Conservation (phyloP, 2,797 vertebrate species). For the Tarsius wallacei region DNA sequence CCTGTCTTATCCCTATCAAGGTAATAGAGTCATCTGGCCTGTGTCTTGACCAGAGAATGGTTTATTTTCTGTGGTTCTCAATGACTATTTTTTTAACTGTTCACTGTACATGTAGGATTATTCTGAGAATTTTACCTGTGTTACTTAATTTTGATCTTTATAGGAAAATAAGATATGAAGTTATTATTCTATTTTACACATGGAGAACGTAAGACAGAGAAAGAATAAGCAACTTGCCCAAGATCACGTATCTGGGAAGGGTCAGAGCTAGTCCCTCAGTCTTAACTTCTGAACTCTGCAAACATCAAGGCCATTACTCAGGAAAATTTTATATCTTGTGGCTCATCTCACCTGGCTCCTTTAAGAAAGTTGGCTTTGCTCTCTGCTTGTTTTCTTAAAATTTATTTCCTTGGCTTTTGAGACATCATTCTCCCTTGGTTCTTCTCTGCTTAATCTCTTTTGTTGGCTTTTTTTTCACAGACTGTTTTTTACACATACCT, state of each 20-base stretch:
- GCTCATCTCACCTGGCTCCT: not conserved
- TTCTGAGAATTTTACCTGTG: not conserved
- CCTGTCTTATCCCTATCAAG: not conserved
- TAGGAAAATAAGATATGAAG: not conserved
- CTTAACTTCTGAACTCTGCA: not conserved
- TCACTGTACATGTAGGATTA: not conserved
- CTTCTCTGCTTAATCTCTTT: not conserved
- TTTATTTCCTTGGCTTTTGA: not conserved
- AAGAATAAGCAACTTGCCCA: not conserved
- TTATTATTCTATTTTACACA: constrained; percentile 1
- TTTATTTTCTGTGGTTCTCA: not conserved
- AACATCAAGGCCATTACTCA: too few relatives aligned
- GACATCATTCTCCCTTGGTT: not conserved
- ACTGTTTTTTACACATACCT: not conserved
- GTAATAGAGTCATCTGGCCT: not conserved
- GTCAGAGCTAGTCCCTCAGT: not conserved
- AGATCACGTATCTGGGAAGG: not conserved
- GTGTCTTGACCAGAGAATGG: not conserved
- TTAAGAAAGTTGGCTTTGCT: not conserved
- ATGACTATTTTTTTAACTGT: not conserved
- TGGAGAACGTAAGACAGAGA: not conserved
- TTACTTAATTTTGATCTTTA: not conserved
- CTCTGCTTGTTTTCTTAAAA: not conserved
- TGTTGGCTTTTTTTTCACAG: not conserved
- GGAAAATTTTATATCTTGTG: not conserved